A percentile compares a stretch with the other conserved stretches of the same genome.
Conservation (phyloP, 2,797 vertebrate species). For the Myiotriccus ornatus region DNA sequence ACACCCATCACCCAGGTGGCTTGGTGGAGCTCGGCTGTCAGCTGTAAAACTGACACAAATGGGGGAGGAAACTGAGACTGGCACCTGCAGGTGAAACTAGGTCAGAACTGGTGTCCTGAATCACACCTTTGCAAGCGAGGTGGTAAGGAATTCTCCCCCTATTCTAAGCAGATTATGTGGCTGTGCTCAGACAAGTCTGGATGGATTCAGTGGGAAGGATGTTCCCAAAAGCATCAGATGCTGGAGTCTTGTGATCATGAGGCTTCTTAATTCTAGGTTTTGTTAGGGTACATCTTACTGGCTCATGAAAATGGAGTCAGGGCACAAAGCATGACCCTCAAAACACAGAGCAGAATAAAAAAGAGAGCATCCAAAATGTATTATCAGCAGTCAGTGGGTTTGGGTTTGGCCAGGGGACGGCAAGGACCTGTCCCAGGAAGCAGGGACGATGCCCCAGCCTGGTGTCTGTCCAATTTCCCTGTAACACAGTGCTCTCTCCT, state of each 20-base stretch:
- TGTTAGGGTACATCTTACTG: not conserved
- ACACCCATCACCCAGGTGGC: not conserved
- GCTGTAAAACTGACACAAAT: not conserved
- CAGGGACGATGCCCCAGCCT: not conserved
- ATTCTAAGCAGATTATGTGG: not conserved
- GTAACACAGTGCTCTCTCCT: constrained; percentile 11
- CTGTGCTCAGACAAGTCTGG: not conserved
- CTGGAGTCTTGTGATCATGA: not conserved
- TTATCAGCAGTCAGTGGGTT: not conserved
- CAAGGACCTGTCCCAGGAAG: not conserved
- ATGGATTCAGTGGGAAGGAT: not conserved
- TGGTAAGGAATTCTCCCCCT: not conserved
- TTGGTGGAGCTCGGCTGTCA: not conserved
- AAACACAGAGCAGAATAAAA: not conserved
- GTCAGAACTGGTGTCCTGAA: not conserved
- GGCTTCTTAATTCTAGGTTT: not conserved
- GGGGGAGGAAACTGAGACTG: not conserved
- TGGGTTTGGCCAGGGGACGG: not conserved
- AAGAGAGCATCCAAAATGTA: not conserved
- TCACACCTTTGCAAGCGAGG: not conserved
- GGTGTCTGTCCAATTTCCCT: not conserved
- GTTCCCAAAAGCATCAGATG: not conserved
- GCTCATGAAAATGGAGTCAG: not conserved
- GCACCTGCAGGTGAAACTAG: not conserved
- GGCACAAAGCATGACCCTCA: not conserved